A percentile compares a stretch with the other conserved stretches of the same genome.
These are phyloP conservation scores for Oxyura jamaicensis DNA, from an alignment of 2,113 vertebrate species.

Conservation along the genomic window DNA sequence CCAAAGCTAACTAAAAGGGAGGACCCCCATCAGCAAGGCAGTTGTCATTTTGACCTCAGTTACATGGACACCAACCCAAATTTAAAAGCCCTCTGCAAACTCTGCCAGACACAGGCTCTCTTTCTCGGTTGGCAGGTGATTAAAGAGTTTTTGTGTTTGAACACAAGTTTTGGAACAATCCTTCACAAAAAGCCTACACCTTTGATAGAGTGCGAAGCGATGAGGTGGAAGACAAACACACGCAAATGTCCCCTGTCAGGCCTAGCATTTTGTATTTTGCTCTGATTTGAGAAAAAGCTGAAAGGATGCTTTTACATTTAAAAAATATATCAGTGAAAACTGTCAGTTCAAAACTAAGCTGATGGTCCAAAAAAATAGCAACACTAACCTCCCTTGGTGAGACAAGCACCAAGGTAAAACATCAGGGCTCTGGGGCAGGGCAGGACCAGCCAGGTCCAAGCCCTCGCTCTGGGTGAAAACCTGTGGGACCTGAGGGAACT, in stretches of 20 bases:
- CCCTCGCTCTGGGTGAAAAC: not conserved
- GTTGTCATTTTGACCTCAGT: accelerated
- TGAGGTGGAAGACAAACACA: accelerated
- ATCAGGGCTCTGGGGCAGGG: no score
- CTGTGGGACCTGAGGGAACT: no score
- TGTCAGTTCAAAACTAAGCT: not conserved
- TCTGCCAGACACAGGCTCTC: no score
- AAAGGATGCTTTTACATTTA: not conserved
- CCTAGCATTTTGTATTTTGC: not conserved
- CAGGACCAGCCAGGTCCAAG: not conserved
- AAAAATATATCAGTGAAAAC: not conserved
- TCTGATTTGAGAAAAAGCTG: not conserved
- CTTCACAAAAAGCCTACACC: accelerated
- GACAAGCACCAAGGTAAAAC: not conserved
- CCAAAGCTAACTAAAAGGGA: accelerated
- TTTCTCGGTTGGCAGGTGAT: not conserved
- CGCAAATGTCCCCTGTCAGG: not conserved
- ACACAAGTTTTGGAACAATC: not conserved
- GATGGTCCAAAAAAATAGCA: not conserved
- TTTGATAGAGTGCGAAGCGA: accelerated
- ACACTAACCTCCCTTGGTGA: not conserved
- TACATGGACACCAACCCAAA: accelerated
- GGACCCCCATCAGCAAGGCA: accelerated
- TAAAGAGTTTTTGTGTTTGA: not conserved
- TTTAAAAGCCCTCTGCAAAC: not conserved